phyloP scores from a whole-genome alignment of 2,888 invertebrate species.

The Allolobophora icterica region DNA sequence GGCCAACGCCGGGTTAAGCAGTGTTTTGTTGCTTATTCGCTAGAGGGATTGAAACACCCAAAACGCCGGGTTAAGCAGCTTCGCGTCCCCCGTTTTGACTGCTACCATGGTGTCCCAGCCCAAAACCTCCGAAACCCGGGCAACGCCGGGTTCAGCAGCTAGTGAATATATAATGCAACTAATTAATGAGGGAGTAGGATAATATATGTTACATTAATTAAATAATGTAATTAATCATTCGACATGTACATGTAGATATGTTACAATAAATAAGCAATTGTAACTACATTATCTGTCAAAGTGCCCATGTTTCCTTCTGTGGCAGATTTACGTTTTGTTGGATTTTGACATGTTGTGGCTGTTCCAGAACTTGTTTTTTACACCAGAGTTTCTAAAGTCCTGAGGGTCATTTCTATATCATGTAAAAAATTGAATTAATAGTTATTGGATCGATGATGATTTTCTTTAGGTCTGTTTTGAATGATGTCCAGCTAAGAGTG shows the following conservation, averaged over 20 bases:
- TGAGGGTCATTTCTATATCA: neutral
- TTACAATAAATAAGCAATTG: neutral
- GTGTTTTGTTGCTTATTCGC: too few species aligned
- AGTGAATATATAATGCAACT: neutral
- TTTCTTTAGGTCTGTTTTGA: constrained; percentile 34
- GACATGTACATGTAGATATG: neutral
- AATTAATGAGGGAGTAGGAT: neutral
- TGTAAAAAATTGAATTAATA: neutral
- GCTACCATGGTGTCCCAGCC: too few species aligned
- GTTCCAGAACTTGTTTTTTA: neutral
- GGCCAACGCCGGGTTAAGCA: too few species aligned
- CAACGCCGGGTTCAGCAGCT: too few species aligned
- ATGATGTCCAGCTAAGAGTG: constrained; percentile 36
- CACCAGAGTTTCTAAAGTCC: neutral
- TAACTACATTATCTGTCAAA: neutral
- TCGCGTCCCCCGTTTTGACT: too few species aligned
- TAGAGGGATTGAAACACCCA: too few species aligned
- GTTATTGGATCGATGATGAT: neutral
- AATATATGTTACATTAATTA: too few species aligned
- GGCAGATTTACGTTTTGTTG: too few species aligned
- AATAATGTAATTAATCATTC: too few species aligned
- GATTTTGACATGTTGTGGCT: neutral
- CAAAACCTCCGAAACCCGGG: too few species aligned
- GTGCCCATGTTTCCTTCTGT: too few species aligned
- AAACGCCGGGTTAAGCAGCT: too few species aligned